A percentile compares a stretch with the other conserved stretches of the same genome.
Evolutionary conservation across 2,113 vertebrate species (phyloP).

Genomic region (Anoura caudifer): DNA sequence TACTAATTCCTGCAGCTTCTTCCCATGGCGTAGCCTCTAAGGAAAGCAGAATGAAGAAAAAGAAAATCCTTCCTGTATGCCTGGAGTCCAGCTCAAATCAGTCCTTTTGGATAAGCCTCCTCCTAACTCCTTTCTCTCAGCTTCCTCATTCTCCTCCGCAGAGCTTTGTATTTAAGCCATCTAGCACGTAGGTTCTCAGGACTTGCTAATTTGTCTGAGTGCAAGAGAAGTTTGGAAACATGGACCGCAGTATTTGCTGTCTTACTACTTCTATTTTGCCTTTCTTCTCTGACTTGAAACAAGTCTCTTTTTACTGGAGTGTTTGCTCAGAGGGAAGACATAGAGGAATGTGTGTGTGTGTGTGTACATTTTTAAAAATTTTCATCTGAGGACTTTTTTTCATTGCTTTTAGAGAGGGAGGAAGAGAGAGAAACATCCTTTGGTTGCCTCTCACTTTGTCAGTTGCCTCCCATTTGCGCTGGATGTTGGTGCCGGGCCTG

Average conservation of each 20-base stretch:
- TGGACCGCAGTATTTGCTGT: background rate
- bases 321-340: background rate
- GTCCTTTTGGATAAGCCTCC: background rate
- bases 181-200: background rate
- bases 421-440: background rate
- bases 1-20: conserved; percentile 36
- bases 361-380: too few relatives aligned
- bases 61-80: background rate
- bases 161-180: conserved; percentile 21
- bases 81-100: background rate
- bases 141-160: background rate
- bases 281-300: background rate
- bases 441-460: too few relatives aligned
- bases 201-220: background rate
- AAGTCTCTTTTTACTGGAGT: background rate
- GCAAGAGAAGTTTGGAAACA: conserved; percentile 13
- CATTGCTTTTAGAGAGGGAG: too few relatives aligned
- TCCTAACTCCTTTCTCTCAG: conserved; percentile 2
- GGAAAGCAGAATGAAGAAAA: conserved; percentile 19
- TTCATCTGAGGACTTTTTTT: too few relatives aligned
- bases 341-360: too few relatives aligned
- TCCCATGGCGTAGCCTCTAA: background rate
- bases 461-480: too few relatives aligned
- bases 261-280: background rate
- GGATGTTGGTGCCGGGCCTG: too few relatives aligned